Percentiles rank a stretch among this genome's conserved stretches.
Conservation (phyloP, 2,888 invertebrate species). For the Drosophila seclusa region DNA sequence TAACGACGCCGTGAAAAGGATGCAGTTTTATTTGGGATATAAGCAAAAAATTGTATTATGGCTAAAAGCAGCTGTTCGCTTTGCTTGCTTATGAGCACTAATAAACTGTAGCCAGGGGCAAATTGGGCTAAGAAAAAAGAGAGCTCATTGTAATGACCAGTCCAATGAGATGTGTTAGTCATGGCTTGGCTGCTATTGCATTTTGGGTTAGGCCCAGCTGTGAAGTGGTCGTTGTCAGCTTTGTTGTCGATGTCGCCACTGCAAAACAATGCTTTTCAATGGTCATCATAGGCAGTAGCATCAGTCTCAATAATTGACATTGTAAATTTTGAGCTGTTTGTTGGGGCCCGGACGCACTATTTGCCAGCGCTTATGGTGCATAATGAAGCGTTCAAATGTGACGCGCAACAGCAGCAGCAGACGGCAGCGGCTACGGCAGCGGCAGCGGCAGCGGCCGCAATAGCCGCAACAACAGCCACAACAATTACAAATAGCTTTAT, state of each 20-base stretch:
- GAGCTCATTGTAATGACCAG: constrained; percentile 50
- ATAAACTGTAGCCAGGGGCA: constrained; percentile 44
- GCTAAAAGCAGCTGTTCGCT: constrained; percentile 1
- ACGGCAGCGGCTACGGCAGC: background rate
- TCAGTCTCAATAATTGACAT: constrained; percentile 71
- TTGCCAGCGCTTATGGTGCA: constrained; percentile 60
- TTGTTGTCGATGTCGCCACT: constrained; percentile 56
- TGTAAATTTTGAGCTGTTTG: constrained; percentile 64
- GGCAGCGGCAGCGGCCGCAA: constrained; percentile 10
- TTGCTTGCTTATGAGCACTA: background rate
- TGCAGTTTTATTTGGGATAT: background rate
- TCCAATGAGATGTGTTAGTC: constrained; percentile 48
- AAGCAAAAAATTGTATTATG: background rate
- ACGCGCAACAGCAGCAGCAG: constrained; percentile 54
- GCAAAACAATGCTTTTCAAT: constrained; percentile 71
- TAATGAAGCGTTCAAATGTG: constrained; percentile 80
- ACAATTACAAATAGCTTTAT: constrained; percentile 75
- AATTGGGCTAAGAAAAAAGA: constrained; percentile 22
- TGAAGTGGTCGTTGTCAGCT: constrained; percentile 37
- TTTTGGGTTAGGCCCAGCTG: constrained; percentile 54
- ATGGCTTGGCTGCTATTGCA: constrained; percentile 27
- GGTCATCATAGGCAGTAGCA: constrained; percentile 47
- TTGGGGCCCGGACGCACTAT: constrained; percentile 19
- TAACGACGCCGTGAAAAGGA: constrained; percentile 1
- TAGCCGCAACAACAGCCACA: constrained; percentile 39